Percentiles rank a stretch among this genome's conserved stretches.
These are phyloP conservation scores for Octodon degus DNA, from an alignment of 2,113 vertebrate species.

Conservation along the genomic window DNA sequence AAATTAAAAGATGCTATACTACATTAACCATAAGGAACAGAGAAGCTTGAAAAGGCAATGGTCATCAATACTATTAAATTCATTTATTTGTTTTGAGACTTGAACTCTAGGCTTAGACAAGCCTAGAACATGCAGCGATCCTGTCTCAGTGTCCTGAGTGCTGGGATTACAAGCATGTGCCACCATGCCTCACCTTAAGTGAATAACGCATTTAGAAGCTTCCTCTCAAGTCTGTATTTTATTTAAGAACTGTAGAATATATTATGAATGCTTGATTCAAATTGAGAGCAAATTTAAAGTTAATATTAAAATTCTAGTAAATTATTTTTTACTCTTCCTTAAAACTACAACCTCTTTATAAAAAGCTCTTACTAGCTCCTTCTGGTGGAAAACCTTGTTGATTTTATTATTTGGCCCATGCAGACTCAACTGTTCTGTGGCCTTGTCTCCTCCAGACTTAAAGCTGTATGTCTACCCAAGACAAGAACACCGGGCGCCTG, in stretches of 20 bases:
- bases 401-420: no score
- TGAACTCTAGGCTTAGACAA: no score
- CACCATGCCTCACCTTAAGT: neutral
- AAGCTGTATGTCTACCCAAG: no score
- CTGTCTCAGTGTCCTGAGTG: no score
- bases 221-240: neutral
- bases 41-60: neutral
- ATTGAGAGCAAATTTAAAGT: slow-evolving; percentile 58
- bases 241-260: slow-evolving; percentile 1
- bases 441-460: no score
- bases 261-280: neutral
- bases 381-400: no score
- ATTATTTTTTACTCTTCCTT: neutral
- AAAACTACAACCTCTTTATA: neutral
- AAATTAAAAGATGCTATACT: neutral
- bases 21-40: neutral
- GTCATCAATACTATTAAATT: slow-evolving; percentile 12
- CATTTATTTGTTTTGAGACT: neutral
- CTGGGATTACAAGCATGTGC: no score
- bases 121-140: no score
- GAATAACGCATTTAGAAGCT: slow-evolving; percentile 45
- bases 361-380: no score
- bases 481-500: no score
- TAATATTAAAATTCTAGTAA: neutral
- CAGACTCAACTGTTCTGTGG: no score